phyloP scores from a whole-genome alignment of 2,888 invertebrate genomes.

The Agonopterix arenella region DNA sequence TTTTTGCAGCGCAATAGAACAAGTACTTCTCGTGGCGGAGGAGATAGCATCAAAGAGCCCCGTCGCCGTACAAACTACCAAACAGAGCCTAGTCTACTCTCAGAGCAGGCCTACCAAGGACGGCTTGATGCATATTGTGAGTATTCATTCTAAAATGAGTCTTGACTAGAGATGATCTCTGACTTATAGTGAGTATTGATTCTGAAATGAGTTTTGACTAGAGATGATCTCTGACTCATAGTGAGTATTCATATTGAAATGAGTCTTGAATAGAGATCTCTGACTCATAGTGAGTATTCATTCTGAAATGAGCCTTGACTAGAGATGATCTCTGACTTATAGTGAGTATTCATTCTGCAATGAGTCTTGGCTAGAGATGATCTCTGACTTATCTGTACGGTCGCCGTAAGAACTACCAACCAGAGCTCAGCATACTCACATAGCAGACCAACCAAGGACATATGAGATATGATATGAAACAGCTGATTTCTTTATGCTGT shows the following conservation, averaged over 20 bases:
- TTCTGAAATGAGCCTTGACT: too few species aligned
- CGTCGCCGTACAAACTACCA: constrained; percentile 95
- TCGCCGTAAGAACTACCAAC: constrained; percentile 96
- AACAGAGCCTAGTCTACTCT: constrained; percentile 89
- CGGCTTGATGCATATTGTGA: constrained; percentile 93
- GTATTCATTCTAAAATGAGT: constrained; percentile 32
- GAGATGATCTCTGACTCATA: too few species aligned
- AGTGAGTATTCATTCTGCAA: too few species aligned
- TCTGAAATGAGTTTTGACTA: too few species aligned
- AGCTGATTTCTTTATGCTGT: too few species aligned
- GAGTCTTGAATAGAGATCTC: too few species aligned
- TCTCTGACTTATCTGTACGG: constrained; percentile 76
- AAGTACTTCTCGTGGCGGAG: constrained; percentile 85
- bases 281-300: too few species aligned
- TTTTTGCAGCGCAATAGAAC: constrained; percentile 80
- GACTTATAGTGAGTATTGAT: constrained; percentile 41
- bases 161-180: too few species aligned
- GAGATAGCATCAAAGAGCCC: constrained; percentile 93
- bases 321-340: too few species aligned
- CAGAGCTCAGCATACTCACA: constrained; percentile 88
- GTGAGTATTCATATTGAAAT: too few species aligned
- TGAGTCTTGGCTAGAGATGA: too few species aligned
- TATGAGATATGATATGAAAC: too few species aligned
- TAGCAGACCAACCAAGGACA: constrained; percentile 88
- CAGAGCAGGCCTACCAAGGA: constrained; percentile 92